phyloP scores from a whole-genome alignment of 1,140 invertebrate species.

The Ceratosolen fusciceps region DNA sequence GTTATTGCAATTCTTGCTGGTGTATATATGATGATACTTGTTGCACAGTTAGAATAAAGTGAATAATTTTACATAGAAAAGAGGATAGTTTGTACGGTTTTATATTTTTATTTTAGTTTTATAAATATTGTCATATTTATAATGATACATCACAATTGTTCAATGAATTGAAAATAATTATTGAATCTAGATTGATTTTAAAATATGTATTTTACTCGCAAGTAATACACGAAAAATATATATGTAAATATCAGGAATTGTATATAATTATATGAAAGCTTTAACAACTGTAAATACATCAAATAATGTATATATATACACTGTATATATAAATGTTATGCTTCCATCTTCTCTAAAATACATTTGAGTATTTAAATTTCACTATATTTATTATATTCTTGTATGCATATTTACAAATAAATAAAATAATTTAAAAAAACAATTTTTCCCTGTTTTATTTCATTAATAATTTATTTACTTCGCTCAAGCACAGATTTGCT shows the following conservation, averaged over 20 bases:
- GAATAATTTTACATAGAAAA: conserved; percentile 4
- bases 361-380: conserved; percentile 11
- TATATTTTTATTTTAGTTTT: conserved; percentile 16
- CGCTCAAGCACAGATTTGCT: conserved; percentile 79
- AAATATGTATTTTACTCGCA: conserved; percentile 29
- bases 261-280: conserved; percentile 13
- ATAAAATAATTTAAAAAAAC: conserved; percentile 37
- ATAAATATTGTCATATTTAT: conserved; percentile 30
- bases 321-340: conserved; percentile 29
- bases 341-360: conserved; percentile 38
- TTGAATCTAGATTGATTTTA: conserved; percentile 12
- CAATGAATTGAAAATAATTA: conserved; percentile 26
- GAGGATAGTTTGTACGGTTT: conserved; percentile 11
- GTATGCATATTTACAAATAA: conserved; percentile 38
- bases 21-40: conserved; percentile 93
- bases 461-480: conserved; percentile 72
- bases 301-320: conserved; percentile 42
- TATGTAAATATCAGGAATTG: conserved; percentile 16
- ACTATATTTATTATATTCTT: conserved; percentile 47
- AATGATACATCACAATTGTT: conserved; percentile 26
- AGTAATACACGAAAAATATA: conserved; percentile 17
- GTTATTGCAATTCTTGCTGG: conserved; percentile 86
- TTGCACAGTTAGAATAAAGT: conserved; percentile 86
- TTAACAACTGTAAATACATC: conserved; percentile 29
- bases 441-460: conserved; percentile 39